Base-by-base conservation (phyloP, 2,113 vertebrate genomes). In the Engraulis encrasicolus region DNA sequence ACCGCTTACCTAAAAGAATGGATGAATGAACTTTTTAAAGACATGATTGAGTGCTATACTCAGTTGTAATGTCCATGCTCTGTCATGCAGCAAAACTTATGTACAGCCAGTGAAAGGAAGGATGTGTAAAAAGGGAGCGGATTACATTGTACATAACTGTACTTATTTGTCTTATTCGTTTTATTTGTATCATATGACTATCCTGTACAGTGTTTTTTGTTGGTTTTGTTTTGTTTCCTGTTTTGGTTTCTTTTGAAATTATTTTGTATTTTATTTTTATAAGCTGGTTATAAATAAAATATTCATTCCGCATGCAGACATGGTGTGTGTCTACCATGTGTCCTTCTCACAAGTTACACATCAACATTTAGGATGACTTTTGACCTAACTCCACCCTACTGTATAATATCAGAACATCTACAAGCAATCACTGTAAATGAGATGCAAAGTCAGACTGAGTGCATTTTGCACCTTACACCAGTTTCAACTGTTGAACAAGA, bases 211-310 rank as follows among this genome's bases (percentile, higher is more conserved):
- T 98, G 97, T 96, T 97, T 94, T n/a, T 96, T 94, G 95, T 95
- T 96, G 95, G 95, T 95, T 38, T 82, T 58, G 81, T 34, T 78
- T 85, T 61, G 48, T 11, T 78, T 49, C 49, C 78, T 96, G 95
- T 94, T 96, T 94, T 96, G 93, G 95, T 97, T 97, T 95, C 95
- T 96, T 97, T 98, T 96, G 89, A 97, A 97, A 98, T 98, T 97
- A 96, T 99, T 99, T 99, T 99, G 95, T 99, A 99, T 99, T 98
- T 99, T 99, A 99, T 99, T 99, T 99, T 99, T 99, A 98, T 99
- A 99, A 98, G 96, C 96, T 95, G 96, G 96, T 97, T 96, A 96
- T 95, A 95, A 99, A 99, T 98, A 98, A 99, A 98, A 97, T 96
- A 96, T 94, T 97, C 96, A 98, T 98, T 97, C 94, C 95, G 97